Evolutionary conservation across 2,797 vertebrate genomes (phyloP), one percentile per base, ranked within the genome.

Genomic region (Clarias platycephalus): DNA sequence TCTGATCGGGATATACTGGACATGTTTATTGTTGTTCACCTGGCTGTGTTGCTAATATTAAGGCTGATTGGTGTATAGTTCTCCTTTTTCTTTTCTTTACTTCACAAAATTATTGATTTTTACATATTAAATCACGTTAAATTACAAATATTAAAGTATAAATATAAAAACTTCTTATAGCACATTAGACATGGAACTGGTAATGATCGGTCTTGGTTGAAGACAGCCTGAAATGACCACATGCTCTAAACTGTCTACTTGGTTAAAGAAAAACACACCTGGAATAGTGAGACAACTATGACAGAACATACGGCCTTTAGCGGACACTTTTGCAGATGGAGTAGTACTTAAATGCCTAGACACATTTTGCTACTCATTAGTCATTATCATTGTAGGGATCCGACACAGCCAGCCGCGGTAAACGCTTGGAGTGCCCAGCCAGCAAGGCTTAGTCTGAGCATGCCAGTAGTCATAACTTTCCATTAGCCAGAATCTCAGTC

Each of bases 391-490:
- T 77, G 71, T 87, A 44, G 55, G 58, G 63, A 84, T 26, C 20
- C 20, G 8, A 66, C 53, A 34, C 63, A 76, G 79, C 76, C 85
- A 84, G 62, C 82, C 82, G 26, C 86, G 81, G 84, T 86, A 72
- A 89, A 88, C 37, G 57, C 63, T 74, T 57, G 8, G 80, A 64
- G 76, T 66, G 18, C 15, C 60, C 44, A 76, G 44, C 0, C 68
- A 84, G 77, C 74, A 81, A 82, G 70, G n/a, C n/a, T 81, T 75
- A 80, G 76, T 68, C 62, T 68, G 58, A 58, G 76, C 75, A 83
- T 53, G 77, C 80, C 87, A 80, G 90, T 81, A 86, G 49, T 71
- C 70, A 78, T 67, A 89, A 85, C 71, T 87, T 88, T 85, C 83
- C 86, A 88, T 84, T 63, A 66, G 26, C 72, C 60, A 83, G 26